Evolutionary conservation across 2,797 vertebrate genomes (phyloP).

Genomic region (Aeoliscus strigatus): DNA sequence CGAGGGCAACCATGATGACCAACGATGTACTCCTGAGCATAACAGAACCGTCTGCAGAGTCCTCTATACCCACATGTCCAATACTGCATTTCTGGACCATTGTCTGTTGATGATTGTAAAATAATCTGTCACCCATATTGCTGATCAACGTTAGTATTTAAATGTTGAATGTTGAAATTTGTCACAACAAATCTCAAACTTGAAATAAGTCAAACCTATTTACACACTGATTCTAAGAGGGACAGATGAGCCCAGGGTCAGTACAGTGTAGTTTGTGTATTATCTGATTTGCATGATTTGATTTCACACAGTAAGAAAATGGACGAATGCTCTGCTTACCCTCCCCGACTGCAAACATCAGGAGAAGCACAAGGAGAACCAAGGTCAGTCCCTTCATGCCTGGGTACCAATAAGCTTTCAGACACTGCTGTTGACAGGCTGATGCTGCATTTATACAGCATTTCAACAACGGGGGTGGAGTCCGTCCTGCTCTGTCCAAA

Average conservation of each 20-base stretch:
- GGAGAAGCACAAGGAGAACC: constrained; percentile 68
- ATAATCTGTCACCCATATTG: not conserved
- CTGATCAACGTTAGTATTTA: not conserved
- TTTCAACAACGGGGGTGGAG: constrained; percentile 67
- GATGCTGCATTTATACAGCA: constrained; percentile 72
- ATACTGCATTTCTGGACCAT: constrained; percentile 58
- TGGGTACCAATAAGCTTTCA: constrained; percentile 53
- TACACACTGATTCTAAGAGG: not conserved
- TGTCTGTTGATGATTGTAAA: constrained; percentile 36
- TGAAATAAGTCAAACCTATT: not conserved
- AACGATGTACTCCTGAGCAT: constrained; percentile 68
- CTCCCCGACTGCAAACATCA: constrained; percentile 67
- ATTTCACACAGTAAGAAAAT: constrained; percentile 31
- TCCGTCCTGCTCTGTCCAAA: constrained; percentile 52
- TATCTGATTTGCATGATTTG: constrained; percentile 20
- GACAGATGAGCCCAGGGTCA: not conserved
- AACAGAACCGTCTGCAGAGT: constrained; percentile 75
- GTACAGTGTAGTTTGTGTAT: constrained; percentile 8
- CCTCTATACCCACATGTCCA: constrained; percentile 71
- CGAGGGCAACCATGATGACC: constrained; percentile 74
- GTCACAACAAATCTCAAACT: not conserved
- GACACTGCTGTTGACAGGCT: constrained; percentile 51
- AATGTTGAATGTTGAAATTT: not conserved
- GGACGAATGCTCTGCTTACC: constrained; percentile 57
- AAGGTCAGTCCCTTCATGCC: constrained; percentile 71